Base-by-base conservation (phyloP, 2,113 vertebrate genomes). In the Zonotrichia leucophrys region DNA sequence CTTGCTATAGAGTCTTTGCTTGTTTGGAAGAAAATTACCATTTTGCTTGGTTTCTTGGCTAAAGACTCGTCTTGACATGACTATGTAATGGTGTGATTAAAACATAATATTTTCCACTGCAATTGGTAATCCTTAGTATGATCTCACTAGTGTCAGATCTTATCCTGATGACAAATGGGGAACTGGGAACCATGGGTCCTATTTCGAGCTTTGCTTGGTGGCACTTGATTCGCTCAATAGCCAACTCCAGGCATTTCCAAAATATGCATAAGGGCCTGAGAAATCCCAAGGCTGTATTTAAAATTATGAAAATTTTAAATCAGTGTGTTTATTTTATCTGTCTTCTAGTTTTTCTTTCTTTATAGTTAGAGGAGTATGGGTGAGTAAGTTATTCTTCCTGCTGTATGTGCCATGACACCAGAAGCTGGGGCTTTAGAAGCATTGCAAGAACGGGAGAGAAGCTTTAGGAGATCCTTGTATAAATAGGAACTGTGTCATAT, bases 71-170 rank as follows among this genome's bases (percentile, higher is more conserved):
- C 90, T 92, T 90, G 62, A 82, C 88, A 73, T 82, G 93, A 50
- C 80, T 92, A 0, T 60, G 33, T 89, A 73, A 87, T 87, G 74
- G 23, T 3, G 0, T 84, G 77, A 94, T 86, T 92, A 88, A 83
- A 96, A 89, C 73, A n/a, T 87, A 85, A 42, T 85, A 72, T 90
- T 97, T 97, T 95, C 95, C 92, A 76, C 69, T 79, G 90, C 62
- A 83, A 58, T 82, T 84, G 80, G 85, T 94, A 94, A 92, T 89
- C 66, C 62, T 84, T 68, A 82, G 46, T 64, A 72, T 95, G 96
- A 94, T 87, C 91, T 96, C 95, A 96, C 55, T 81, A 35, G 60
- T 67, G 83, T 89, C 80, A 95, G 94, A 94, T 94, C 77, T 95
- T 95, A 93, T 78, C 88, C 86, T 79, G 77, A 75, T 92, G 94